Base-by-base conservation (phyloP, 2,797 vertebrate species). In the Anguilla pacifica region DNA sequence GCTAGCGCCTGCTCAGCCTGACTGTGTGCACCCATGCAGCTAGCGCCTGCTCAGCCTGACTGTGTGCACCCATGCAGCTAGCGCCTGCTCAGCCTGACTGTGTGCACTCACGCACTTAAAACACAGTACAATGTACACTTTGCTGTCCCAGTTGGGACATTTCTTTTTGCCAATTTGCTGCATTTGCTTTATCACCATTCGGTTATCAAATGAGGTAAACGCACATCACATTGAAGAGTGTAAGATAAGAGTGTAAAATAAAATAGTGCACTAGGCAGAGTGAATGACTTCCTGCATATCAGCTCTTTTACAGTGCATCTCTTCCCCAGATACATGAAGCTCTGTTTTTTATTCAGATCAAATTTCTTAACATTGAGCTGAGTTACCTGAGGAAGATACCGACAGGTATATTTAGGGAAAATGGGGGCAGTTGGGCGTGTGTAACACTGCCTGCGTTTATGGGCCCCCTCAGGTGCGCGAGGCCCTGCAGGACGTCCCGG, bases 391-490 rank as follows among this genome's bases (percentile, higher is more conserved):
- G 28, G 67, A 19, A 35, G 25, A 43, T 81, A 22, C 17, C 43
- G 46, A 25, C 13, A 77, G 15, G 35, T 19, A 77, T 46, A 81
- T 81, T 2, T 81, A 22, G 1, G 19, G 43, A 51, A 49, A 43
- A 43, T 43, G 81, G 43, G 43, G 1, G 82, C 82, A 31, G 53
- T 31, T 84, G 13, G n/a, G 10, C 53, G 28, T 55, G 46, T 67
- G 59, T 85, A 13, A 67, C n/a, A 10, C 79, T 28, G 61, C 53
- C 72, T 59, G 77, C 11, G n/a, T 83, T 22, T 39, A 15, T 13
- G 39, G 86, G 51, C 51, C 0, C 86, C 19, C 49, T 22, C 90
- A 99, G 98, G 97, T 98, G 1, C 96, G 96, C 2, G 96, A 97
- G 11, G 96, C 94, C 0, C 90, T 99, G 84, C 96, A 95, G 86